phyloP scores from a whole-genome alignment of 1,140 invertebrate genomes.

The Atta colombica region DNA sequence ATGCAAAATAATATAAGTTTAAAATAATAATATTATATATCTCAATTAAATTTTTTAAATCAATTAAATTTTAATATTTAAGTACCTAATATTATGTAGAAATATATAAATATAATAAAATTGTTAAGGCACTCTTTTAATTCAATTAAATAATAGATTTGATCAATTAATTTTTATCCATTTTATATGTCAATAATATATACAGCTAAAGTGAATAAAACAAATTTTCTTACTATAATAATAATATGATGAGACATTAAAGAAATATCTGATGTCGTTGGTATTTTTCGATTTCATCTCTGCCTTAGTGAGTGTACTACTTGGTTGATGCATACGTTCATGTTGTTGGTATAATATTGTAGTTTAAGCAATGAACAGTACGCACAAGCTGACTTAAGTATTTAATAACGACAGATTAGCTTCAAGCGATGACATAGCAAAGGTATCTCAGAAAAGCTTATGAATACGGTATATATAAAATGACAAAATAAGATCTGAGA shows the following conservation, averaged over 20 bases:
- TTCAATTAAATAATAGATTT: not conserved
- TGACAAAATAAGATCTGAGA: not conserved
- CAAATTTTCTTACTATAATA: not conserved
- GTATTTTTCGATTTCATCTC: not conserved
- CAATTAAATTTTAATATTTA: not conserved
- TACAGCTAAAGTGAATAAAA: not conserved
- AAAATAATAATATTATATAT: not conserved
- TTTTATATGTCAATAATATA: not conserved
- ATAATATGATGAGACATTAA: not conserved
- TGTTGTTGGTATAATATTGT: not conserved
- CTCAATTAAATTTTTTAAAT: not conserved
- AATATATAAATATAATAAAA: not conserved
- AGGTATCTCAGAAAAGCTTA: not conserved
- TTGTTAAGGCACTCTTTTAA: not conserved
- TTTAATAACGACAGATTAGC: not conserved
- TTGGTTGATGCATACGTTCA: not conserved
- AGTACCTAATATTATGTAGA: not conserved
- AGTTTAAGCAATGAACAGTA: slow-evolving; percentile 12
- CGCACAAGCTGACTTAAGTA: not conserved
- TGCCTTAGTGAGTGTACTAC: not conserved
- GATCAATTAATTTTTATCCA: slow-evolving; percentile 8
- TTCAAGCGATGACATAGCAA: not conserved
- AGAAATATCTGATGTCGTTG: not conserved
- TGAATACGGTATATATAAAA: not conserved
- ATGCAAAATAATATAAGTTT: not conserved